Conservation (phyloP, 2,888 invertebrate genomes). For the Lepidocyrtinus sp. region DNA sequence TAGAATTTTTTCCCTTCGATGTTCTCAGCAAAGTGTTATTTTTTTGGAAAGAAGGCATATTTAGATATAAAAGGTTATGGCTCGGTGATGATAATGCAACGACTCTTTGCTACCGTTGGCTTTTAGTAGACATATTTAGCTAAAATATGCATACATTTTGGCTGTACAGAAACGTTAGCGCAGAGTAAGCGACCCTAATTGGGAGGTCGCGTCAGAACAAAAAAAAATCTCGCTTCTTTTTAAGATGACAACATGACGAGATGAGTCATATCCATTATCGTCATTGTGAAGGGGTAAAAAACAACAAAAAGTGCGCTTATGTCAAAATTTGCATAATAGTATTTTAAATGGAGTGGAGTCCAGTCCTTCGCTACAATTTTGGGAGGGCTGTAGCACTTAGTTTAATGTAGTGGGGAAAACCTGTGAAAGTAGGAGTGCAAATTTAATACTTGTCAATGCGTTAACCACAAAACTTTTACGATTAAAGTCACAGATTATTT, state of each 20-base stretch:
- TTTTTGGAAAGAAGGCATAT: not conserved
- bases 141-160: not conserved
- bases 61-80: not conserved
- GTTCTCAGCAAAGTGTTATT: not conserved
- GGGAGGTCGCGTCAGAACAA: not conserved
- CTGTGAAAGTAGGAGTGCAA: not conserved
- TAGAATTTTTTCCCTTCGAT: not conserved
- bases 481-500: not conserved
- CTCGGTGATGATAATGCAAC: not conserved
- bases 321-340: not conserved
- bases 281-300: not conserved
- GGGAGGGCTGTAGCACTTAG: too few species aligned
- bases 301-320: not conserved
- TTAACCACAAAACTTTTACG: not conserved
- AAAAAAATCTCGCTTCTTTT: not conserved
- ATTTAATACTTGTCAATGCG: not conserved
- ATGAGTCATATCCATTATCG: not conserved
- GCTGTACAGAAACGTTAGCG: not conserved
- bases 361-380: not conserved
- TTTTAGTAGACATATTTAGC: not conserved
- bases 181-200: not conserved
- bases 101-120: not conserved
- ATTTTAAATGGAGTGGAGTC: not conserved
- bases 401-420: not conserved
- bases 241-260: not conserved